phyloP scores from a whole-genome alignment of 2,797 vertebrate genomes.

The Lophotriccus pileatus region DNA sequence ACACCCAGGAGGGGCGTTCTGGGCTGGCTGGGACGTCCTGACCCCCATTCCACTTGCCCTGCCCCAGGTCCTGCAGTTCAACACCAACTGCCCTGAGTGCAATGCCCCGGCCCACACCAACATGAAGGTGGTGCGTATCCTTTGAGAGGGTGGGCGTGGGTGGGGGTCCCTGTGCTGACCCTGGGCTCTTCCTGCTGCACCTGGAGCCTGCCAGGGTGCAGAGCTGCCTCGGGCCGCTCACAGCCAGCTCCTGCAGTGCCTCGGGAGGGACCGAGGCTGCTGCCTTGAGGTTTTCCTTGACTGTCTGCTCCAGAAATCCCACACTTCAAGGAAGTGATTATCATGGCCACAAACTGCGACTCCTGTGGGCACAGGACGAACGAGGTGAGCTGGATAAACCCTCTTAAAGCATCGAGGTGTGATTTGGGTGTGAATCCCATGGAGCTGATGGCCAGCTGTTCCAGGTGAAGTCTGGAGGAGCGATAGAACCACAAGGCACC shows the following conservation, averaged over 20 bases:
- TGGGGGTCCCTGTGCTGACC: background rate
- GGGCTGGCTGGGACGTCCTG: background rate
- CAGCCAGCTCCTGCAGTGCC: rapidly evolving
- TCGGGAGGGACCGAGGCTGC: rapidly evolving
- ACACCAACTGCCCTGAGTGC: conserved; percentile 94
- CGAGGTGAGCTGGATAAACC: conserved; percentile 74
- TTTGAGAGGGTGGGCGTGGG: background rate
- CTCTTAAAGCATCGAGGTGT: rapidly evolving
- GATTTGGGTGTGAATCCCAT: rapidly evolving
- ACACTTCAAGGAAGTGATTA: conserved; percentile 96
- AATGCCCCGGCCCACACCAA: conserved; percentile 90
- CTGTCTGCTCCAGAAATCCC: conserved; percentile 83
- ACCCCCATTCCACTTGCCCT: background rate
- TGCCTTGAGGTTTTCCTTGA: conserved; percentile 56
- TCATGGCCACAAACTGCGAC: conserved; percentile 97
- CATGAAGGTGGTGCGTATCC: conserved; percentile 96
- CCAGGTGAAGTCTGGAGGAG: conserved; percentile 93
- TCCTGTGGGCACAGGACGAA: conserved; percentile 93
- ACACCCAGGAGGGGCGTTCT: rapidly evolving
- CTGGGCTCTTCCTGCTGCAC: background rate
- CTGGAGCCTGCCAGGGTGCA: rapidly evolving
- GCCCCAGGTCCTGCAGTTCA: conserved; percentile 84
- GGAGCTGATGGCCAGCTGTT: background rate
- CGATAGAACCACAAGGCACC: conserved; percentile 85
- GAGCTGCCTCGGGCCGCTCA: background rate